Percentiles rank a stretch among this genome's conserved stretches.
Evolutionary conservation across 2,888 invertebrate species (phyloP).

Genomic region (Lydus trimaculatus): DNA sequence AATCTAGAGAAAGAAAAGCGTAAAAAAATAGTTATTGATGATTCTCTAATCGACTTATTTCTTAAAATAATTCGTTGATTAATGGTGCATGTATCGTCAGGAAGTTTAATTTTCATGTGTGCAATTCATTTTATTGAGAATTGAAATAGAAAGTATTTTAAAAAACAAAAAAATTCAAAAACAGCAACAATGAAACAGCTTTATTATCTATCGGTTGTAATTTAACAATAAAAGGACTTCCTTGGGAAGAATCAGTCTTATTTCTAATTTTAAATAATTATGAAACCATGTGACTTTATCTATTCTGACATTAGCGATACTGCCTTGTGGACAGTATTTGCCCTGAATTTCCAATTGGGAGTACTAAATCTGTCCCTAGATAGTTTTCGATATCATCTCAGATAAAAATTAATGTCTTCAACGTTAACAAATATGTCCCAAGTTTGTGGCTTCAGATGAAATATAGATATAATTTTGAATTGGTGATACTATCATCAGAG

Average conservation of each 20-base stretch:
- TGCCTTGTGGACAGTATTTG: background rate
- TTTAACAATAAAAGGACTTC: background rate
- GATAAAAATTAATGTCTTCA: conserved; percentile 15
- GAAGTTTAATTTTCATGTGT: background rate
- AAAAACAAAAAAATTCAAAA: background rate
- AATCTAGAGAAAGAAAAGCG: background rate
- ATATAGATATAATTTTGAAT: conserved; percentile 28
- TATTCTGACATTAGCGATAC: background rate
- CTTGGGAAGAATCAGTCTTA: background rate
- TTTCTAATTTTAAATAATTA: conserved; percentile 2
- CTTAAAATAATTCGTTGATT: conserved; percentile 53
- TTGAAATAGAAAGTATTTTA: background rate
- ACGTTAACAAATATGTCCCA: conserved; percentile 15
- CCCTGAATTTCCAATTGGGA: background rate
- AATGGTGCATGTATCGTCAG: conserved; percentile 38
- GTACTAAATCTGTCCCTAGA: conserved; percentile 7
- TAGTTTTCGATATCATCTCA: conserved; percentile 8
- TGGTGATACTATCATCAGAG: conserved; percentile 20
- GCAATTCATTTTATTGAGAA: background rate
- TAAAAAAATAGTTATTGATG: conserved; percentile 10
- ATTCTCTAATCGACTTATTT: conserved; percentile 44
- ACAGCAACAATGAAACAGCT: background rate
- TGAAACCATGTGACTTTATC: background rate
- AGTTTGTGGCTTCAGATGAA: conserved; percentile 20
- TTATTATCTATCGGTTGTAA: background rate